These are phyloP conservation scores for Megalopta genalis DNA, from an alignment of 1,140 invertebrate genomes.

Conservation along the genomic window DNA sequence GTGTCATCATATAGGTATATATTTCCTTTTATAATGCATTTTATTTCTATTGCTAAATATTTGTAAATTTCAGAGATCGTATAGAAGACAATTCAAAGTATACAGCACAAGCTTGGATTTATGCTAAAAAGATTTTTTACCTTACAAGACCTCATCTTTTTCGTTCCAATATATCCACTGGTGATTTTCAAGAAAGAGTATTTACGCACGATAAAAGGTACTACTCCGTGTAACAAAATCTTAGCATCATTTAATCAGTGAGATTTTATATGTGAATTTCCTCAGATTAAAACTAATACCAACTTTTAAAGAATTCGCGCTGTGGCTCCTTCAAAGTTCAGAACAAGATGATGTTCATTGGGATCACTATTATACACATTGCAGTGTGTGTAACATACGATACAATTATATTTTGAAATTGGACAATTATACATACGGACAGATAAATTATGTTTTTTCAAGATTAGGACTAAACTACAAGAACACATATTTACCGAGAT, in stretches of 20 bases:
- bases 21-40: not conserved
- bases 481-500: slow-evolving; percentile 59
- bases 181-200: slow-evolving; percentile 67
- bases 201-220: slow-evolving; percentile 72
- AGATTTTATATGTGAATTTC: not conserved
- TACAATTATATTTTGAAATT: slow-evolving; percentile 75
- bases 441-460: slow-evolving; percentile 69
- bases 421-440: slow-evolving; percentile 67
- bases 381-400: slow-evolving; percentile 70
- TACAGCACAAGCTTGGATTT: slow-evolving; percentile 76
- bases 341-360: slow-evolving; percentile 75
- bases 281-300: slow-evolving; percentile 75
- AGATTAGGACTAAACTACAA: slow-evolving; percentile 63
- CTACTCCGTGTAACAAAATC: not conserved
- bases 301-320: slow-evolving; percentile 75
- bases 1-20: slow-evolving; percentile 79
- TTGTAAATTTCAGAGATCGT: slow-evolving; percentile 72
- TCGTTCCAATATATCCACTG: slow-evolving; percentile 60
- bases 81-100: slow-evolving; percentile 77
- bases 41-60: not conserved
- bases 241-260: not conserved
- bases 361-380: slow-evolving; percentile 74
- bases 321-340: slow-evolving; percentile 71
- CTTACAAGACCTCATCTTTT: slow-evolving; percentile 75
- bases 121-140: slow-evolving; percentile 74